A percentile compares a stretch with the other conserved stretches of the same genome.
phyloP scores from a whole-genome alignment of 2,113 vertebrate genomes.

The Microcebus griseorufus region DNA sequence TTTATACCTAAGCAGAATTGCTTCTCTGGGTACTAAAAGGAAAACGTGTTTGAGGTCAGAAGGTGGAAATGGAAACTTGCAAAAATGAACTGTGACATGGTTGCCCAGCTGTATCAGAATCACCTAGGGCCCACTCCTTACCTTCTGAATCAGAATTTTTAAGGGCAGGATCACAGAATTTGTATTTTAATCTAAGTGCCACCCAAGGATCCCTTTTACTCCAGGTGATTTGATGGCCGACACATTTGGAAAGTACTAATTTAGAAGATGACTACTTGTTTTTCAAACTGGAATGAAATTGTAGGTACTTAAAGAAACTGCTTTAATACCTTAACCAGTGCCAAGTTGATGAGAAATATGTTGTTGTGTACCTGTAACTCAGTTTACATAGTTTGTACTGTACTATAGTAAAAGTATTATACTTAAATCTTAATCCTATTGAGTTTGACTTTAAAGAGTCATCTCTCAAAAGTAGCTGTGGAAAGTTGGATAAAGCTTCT shows the following conservation, averaged over 20 bases:
- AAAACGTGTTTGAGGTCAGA: not conserved
- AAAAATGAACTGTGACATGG: not conserved
- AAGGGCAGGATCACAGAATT: not conserved
- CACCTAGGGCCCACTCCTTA: not conserved
- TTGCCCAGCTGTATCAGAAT: not conserved
- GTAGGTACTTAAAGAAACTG: not conserved
- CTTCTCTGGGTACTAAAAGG: not conserved
- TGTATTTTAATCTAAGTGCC: not conserved
- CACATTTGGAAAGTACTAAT: not conserved
- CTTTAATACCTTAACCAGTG: not conserved
- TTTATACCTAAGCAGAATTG: not conserved
- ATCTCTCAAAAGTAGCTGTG: not conserved
- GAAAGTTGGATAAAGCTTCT: slow-evolving; percentile 17
- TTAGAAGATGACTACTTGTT: not conserved
- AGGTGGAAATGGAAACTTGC: not conserved
- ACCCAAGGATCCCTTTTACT: not conserved
- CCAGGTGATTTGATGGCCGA: not conserved
- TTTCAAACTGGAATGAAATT: not conserved
- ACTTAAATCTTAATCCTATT: not conserved
- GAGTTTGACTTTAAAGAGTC: slow-evolving; percentile 30
- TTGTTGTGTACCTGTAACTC: slow-evolving; percentile 35
- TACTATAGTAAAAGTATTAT: not conserved
- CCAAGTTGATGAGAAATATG: not conserved
- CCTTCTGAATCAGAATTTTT: not conserved
- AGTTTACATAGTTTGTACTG: not conserved